These are phyloP conservation scores for Sebastes vulpes DNA, from an alignment of 2,797 vertebrate species.

Conservation along the genomic window DNA sequence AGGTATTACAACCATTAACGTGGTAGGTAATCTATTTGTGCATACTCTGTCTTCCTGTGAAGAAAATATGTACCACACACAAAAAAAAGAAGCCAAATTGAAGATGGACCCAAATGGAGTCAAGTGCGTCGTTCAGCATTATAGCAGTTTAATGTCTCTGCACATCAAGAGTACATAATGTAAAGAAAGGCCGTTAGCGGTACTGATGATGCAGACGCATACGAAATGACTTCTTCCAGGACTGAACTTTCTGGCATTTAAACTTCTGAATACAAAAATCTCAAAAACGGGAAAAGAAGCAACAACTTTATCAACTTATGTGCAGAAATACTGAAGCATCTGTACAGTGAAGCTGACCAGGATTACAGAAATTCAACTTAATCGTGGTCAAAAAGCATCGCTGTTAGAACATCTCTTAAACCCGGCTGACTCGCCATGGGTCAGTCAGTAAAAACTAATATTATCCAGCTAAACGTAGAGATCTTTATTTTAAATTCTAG, in stretches of 20 bases:
- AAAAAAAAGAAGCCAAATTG: neutral
- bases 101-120: neutral
- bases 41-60: neutral
- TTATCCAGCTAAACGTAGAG: no score
- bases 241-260: neutral
- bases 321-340: neutral
- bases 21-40: neutral
- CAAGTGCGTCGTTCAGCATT: neutral
- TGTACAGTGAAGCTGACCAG: rapidly evolving
- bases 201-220: neutral
- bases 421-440: no score
- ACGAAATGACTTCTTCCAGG: neutral
- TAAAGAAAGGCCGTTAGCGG: neutral
- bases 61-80: neutral
- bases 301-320: neutral
- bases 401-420: neutral
- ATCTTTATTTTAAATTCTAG: neutral
- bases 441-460: no score
- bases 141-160: neutral
- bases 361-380: neutral
- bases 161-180: neutral
- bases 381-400: neutral
- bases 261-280: neutral
- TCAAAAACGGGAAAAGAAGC: rapidly evolving
- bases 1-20: neutral